Base-by-base conservation (phyloP, 2,888 invertebrate species). In the Mythimna pallens region DNA sequence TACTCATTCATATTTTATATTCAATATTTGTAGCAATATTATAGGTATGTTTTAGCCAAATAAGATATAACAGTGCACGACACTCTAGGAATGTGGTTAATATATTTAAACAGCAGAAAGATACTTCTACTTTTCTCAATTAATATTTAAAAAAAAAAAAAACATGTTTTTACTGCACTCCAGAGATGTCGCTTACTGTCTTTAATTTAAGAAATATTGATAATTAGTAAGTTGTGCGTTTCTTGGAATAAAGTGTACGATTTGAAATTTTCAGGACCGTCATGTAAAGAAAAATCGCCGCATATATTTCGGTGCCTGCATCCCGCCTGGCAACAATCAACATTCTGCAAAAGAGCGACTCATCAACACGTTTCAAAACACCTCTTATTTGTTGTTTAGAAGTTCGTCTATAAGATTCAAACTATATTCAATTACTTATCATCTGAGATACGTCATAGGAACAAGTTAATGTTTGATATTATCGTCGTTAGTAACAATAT, bases 221-320 rank as follows among this genome's bases (percentile, higher is more conserved):
- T 62, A 47, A 62, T 57, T 43, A 22, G 2, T 25, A 59, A 61
- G 3, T 12, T 43, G 17, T 50, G 10, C 1, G 14, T 70, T 65
- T 57, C 57, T 20, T 47, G 6, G 3, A 54, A 58, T 82, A 67
- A 40, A 71, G 40, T 50, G 25, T 62, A 22, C 43, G 40, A 65
- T 52, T 78, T 52, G 34, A 25, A n/a, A 34, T 75, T 84, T 87
- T 40, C 93, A 95, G 95, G 94, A 92, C 92, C 91, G 89, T 90
- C 89, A 93, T 91, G 92, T 93, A 90, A 93, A 89, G 89, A 89
- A 87, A 89, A 89, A 87, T 87, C 87, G 86, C 89, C 90, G 89
- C 91, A 89, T 89, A 91, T 90, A 86, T 88, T 84, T 87, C 90
- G 92, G 93, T 92, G 94, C 93, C 93, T 93, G 93, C 93, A 89